Conservation (phyloP, 2,113 vertebrate species). For the Heteronetta atricapilla region DNA sequence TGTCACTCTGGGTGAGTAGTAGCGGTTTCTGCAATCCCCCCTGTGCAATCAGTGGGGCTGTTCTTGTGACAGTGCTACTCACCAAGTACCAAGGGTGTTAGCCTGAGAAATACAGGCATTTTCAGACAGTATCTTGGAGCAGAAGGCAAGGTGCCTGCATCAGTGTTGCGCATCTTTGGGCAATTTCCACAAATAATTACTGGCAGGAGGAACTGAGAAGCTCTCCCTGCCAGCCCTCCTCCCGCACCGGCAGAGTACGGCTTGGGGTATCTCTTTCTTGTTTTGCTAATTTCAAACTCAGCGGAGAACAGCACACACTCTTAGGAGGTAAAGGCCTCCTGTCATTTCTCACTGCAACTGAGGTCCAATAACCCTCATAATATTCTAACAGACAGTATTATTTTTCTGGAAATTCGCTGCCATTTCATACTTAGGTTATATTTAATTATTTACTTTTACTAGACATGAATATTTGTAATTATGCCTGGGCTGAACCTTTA, state of each 20-base stretch:
- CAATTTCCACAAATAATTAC: neutral
- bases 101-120: neutral
- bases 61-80: neutral
- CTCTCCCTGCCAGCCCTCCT: neutral
- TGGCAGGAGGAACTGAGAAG: neutral
- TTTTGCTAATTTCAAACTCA: neutral
- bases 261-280: neutral
- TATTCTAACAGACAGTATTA: neutral
- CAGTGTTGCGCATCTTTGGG: neutral
- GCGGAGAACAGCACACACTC: neutral
- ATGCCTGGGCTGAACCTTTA: neutral
- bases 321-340: neutral
- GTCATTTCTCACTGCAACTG: neutral
- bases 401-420: neutral
- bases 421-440: neutral
- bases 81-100: neutral
- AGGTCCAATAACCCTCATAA: neutral
- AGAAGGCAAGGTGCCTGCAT: neutral
- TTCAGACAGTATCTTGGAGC: neutral
- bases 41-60: neutral
- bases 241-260: accelerated
- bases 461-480: conserved; percentile 1
- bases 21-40: neutral
- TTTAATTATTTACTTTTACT: conserved; percentile 39
- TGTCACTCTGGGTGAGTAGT: accelerated